These are phyloP conservation scores for Antennarius striatus DNA, from an alignment of 2,113 vertebrate genomes.

Conservation along the genomic window DNA sequence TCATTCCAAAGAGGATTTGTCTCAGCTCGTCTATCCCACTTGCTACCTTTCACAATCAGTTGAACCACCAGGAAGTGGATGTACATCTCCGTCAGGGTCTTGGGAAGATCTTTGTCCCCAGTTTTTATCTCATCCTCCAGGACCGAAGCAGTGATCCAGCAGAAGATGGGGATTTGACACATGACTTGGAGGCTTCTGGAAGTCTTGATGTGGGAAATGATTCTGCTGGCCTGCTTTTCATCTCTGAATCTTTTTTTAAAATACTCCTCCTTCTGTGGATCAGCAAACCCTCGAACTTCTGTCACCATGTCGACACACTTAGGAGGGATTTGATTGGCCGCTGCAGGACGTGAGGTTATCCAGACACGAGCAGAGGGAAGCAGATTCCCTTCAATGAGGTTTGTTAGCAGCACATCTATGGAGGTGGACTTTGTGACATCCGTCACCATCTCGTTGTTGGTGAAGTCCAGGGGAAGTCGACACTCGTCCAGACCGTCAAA, in stretches of 20 bases:
- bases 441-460: neutral
- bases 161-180: conserved; percentile 62
- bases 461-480: conserved; percentile 34
- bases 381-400: conserved; percentile 31
- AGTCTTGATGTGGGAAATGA: conserved; percentile 25
- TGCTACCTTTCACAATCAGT: conserved; percentile 5
- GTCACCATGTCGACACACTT: conserved; percentile 7
- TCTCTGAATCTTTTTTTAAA: conserved; percentile 9
- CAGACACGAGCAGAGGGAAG: conserved; percentile 38
- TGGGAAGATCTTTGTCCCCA: conserved; percentile 17
- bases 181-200: conserved; percentile 45
- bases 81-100: conserved; percentile 33
- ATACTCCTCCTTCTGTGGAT: conserved; percentile 34
- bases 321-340: conserved; percentile 33
- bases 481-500: conserved; percentile 33
- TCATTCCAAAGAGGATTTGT: conserved; percentile 10
- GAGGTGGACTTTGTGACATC: conserved; percentile 26
- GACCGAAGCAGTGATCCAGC: conserved; percentile 43
- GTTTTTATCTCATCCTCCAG: conserved; percentile 8
- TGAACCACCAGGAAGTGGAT: conserved; percentile 31
- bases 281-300: conserved; percentile 36
- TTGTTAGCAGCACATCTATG: conserved; percentile 38
- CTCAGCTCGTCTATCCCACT: conserved; percentile 22
- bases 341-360: conserved; percentile 41
- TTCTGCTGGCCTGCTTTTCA: neutral